Percentiles rank a stretch among this genome's conserved stretches.
phyloP scores from a whole-genome alignment of 2,113 vertebrate species.

The Onychostoma macrolepis region DNA sequence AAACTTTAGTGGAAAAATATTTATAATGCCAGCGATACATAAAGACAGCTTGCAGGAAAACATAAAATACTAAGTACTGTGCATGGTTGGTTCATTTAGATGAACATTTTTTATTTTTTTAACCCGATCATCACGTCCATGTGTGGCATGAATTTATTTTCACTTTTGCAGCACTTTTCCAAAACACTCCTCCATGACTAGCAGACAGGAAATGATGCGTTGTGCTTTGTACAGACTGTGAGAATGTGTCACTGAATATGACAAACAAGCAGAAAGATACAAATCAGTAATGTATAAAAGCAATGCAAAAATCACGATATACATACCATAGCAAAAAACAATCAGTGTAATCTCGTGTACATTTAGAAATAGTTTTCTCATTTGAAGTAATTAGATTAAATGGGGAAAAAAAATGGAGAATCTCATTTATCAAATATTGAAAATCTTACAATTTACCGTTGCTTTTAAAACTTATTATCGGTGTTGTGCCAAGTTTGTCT shows the following conservation, averaged over 20 bases:
- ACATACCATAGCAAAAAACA: not conserved
- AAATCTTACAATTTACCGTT: not conserved
- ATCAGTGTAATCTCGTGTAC: not conserved
- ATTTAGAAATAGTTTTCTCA: not conserved
- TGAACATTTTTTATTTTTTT: not conserved
- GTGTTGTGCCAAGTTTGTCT: not conserved
- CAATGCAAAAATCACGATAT: not conserved
- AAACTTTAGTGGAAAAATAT: not conserved
- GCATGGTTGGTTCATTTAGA: not conserved
- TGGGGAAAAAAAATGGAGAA: not conserved
- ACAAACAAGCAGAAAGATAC: not conserved
- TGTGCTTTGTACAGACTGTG: not conserved
- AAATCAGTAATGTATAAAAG: not conserved
- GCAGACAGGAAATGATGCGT: constrained; percentile 2
- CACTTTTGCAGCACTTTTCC: not conserved
- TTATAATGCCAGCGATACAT: not conserved
- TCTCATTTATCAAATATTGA: not conserved
- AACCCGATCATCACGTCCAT: not conserved
- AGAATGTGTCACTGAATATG: not conserved
- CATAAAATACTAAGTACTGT: not conserved
- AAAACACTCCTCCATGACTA: constrained; percentile 1
- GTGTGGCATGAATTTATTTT: not conserved
- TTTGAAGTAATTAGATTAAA: not conserved
- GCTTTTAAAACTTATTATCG: not conserved
- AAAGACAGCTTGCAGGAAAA: not conserved